Conservation (phyloP, 2,113 vertebrate species). For the Microtus richardsoni region DNA sequence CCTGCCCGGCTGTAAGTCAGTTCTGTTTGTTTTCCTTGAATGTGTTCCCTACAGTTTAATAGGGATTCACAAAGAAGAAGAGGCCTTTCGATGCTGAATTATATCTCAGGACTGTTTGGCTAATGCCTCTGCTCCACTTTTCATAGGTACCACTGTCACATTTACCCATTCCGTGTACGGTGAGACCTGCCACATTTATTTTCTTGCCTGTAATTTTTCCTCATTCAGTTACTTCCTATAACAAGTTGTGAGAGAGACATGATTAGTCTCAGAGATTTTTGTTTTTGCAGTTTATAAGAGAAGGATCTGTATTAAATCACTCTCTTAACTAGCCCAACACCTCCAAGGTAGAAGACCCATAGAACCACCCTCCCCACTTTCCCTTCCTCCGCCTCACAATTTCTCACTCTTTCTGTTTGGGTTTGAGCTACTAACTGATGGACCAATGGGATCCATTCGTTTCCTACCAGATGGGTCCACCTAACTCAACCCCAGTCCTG, state of each 20-base stretch:
- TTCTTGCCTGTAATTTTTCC: not conserved
- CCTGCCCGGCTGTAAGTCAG: slow-evolving; percentile 92
- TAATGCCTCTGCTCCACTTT: not conserved
- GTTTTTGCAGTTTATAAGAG: not conserved
- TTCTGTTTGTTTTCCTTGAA: not conserved
- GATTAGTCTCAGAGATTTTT: not conserved
- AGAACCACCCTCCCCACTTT: not conserved
- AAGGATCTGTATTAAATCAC: not conserved
- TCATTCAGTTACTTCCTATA: not conserved
- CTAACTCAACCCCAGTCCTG: accelerated
- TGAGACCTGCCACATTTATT: not conserved
- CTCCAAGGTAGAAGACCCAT: not conserved
- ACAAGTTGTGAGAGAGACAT: not conserved
- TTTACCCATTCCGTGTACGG: not conserved
- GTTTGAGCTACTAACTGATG: not conserved
- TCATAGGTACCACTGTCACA: not conserved
- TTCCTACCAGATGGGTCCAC: not conserved
- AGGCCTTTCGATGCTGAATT: not conserved
- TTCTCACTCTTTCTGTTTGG: not conserved
- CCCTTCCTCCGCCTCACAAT: not conserved
- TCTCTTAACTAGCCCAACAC: not conserved
- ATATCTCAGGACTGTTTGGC: not conserved
- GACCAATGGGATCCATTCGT: not conserved
- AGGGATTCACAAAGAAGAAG: not conserved
- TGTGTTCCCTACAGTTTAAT: not conserved